phyloP scores from a whole-genome alignment of 2,888 invertebrate species.

The Strigamia transsilvanica region DNA sequence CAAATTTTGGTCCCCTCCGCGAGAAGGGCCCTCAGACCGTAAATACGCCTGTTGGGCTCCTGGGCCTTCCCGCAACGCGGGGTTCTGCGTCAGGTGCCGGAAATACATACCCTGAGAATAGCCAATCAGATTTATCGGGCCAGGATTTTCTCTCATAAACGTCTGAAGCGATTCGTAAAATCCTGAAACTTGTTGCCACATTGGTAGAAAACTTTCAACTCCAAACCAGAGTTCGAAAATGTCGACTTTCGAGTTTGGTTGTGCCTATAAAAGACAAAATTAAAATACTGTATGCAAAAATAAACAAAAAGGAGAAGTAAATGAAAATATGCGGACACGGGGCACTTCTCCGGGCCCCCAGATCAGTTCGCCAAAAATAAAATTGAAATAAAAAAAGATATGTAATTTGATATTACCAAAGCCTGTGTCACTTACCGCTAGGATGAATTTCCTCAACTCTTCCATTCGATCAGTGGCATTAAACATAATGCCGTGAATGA shows the following conservation, averaged over 20 bases:
- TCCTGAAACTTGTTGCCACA: not conserved
- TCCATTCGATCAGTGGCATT: not conserved
- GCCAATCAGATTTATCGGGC: not conserved
- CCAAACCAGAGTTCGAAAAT: not conserved
- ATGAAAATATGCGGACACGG: no score
- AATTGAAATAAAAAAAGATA: no score
- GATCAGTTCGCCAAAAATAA: no score
- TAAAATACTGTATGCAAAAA: no score
- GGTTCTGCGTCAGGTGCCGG: no score
- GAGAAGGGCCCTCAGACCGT: no score
- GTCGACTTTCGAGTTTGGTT: not conserved
- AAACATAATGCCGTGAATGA: not conserved
- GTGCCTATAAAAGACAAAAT: not conserved
- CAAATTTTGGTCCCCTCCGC: no score
- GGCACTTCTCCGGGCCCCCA: no score
- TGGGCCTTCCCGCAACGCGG: no score
- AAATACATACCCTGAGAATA: slow-evolving; percentile 32
- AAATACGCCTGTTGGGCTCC: no score
- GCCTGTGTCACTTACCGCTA: not conserved
- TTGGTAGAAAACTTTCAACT: not conserved
- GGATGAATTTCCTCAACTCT: not conserved
- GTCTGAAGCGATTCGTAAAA: not conserved
- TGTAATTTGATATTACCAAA: no score
- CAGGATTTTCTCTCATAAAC: not conserved
- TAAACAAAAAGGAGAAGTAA: no score